A percentile compares a stretch with the other conserved stretches of the same genome.
Conservation (phyloP, 1,140 invertebrate species). For the Daktulosphaira vitifoliae region DNA sequence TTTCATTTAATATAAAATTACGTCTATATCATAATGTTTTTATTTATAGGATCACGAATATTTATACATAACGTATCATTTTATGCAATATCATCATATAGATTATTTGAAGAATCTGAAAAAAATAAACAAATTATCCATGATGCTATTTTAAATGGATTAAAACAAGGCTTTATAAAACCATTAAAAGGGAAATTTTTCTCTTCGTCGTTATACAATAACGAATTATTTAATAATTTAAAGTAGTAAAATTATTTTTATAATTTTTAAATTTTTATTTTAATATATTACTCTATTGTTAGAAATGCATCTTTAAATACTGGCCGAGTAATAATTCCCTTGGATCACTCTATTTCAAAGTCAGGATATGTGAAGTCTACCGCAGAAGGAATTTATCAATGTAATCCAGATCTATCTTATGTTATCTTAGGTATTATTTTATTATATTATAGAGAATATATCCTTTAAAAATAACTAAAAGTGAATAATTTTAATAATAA, state of each 20-base stretch:
- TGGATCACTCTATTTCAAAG: neutral
- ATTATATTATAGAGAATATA: too few species aligned
- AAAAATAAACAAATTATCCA: neutral
- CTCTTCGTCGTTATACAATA: neutral
- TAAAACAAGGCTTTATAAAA: neutral
- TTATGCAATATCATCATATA: neutral
- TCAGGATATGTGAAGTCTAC: neutral
- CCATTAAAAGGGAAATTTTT: neutral
- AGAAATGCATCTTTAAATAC: too few species aligned
- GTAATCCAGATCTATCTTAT: neutral
- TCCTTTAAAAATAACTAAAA: too few species aligned
- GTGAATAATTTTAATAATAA: too few species aligned
- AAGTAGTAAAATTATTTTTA: neutral
- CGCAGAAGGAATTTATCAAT: neutral
- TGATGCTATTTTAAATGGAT: neutral
- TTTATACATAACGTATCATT: neutral
- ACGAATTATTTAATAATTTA: neutral
- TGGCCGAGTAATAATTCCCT: too few species aligned
- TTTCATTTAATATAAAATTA: too few species aligned
- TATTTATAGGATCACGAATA: neutral
- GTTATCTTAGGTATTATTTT: slow-evolving; percentile 11
- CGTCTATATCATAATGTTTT: neutral
- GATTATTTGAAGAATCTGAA: neutral
- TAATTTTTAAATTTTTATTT: too few species aligned
- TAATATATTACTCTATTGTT: too few species aligned